A percentile compares a stretch with the other conserved stretches of the same genome.
phyloP scores from a whole-genome alignment of 2,113 vertebrate species.

The Neolamprologus tretocephalus region DNA sequence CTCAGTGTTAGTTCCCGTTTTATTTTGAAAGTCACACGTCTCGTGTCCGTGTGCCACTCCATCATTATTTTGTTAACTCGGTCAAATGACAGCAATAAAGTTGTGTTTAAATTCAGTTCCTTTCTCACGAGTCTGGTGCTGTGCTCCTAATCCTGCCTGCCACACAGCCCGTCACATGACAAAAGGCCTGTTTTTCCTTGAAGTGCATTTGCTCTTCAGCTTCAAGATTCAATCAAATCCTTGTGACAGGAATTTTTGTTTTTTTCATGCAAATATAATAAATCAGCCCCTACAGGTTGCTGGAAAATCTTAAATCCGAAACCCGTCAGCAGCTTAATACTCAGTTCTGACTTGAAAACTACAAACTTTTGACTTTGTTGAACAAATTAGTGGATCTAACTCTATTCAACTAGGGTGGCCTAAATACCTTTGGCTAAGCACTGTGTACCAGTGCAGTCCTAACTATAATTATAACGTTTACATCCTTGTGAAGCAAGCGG shows the following conservation, averaged over 20 bases:
- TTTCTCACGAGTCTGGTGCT: not conserved
- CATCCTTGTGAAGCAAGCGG: constrained; percentile 68
- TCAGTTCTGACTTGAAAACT: not conserved
- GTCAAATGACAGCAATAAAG: not conserved
- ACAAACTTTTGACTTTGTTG: not conserved
- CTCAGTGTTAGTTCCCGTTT: not conserved
- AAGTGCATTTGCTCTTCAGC: not conserved
- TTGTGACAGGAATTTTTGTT: not conserved
- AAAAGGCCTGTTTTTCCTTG: not conserved
- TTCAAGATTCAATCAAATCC: not conserved
- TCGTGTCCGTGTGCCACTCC: not conserved
- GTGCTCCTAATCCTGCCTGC: not conserved
- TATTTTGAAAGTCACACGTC: fast-evolving
- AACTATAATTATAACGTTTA: not conserved
- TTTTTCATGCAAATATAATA: not conserved
- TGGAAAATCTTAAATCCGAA: not conserved
- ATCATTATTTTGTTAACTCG: not conserved
- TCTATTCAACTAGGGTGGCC: not conserved
- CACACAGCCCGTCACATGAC: not conserved
- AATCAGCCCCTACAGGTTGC: fast-evolving
- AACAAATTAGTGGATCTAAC: not conserved
- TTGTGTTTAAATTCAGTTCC: not conserved
- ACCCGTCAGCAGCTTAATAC: not conserved
- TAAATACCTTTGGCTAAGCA: not conserved
- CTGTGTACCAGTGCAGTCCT: not conserved